A percentile compares a stretch with the other conserved stretches of the same genome.
These are phyloP conservation scores for Drosophila recens DNA, from an alignment of 2,888 invertebrate genomes.

Conservation along the genomic window DNA sequence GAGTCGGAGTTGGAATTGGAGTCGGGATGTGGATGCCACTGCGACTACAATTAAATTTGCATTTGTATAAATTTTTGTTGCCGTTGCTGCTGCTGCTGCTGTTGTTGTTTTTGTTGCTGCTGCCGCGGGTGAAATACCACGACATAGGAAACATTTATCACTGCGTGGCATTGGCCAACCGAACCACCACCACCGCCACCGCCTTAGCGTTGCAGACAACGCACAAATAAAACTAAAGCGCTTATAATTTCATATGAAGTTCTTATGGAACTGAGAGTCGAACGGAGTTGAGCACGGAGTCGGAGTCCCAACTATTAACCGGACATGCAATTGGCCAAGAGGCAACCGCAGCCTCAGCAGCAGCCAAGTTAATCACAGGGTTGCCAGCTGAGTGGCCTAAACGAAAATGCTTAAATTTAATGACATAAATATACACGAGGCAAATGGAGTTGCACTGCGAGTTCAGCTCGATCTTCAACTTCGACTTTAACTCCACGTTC, in stretches of 20 bases:
- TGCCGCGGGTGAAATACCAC: constrained; percentile 80
- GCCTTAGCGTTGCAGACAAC: constrained; percentile 51
- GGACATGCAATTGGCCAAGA: constrained; percentile 75
- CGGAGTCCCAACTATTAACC: constrained; percentile 70
- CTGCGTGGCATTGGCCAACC: constrained; percentile 62
- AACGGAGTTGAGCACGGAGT: constrained; percentile 35
- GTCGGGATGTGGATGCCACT: constrained; percentile 55
- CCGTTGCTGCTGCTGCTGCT: constrained; percentile 33
- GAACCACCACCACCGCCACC: constrained; percentile 45
- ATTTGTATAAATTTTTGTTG: constrained; percentile 82
- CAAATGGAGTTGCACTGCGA: constrained; percentile 51
- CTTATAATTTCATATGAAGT: constrained; percentile 83
- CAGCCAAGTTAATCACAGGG: constrained; percentile 80
- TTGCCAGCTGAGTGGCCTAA: constrained; percentile 82
- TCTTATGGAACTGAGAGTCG: constrained; percentile 54
- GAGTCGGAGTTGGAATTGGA: constrained; percentile 24
- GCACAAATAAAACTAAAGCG: constrained; percentile 84
- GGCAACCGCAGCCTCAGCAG: constrained; percentile 54
- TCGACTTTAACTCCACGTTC: constrained; percentile 9
- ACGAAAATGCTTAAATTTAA: constrained; percentile 85
- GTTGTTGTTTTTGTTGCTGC: constrained; percentile 27
- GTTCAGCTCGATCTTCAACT: constrained; percentile 22
- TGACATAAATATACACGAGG: constrained; percentile 82
- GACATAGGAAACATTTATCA: constrained; percentile 85
- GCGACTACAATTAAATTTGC: constrained; percentile 85